Evolutionary conservation across 2,113 vertebrate genomes (phyloP), one percentile per base, ranked within the genome.

Genomic region (Ptychochromis oligacanthus): DNA sequence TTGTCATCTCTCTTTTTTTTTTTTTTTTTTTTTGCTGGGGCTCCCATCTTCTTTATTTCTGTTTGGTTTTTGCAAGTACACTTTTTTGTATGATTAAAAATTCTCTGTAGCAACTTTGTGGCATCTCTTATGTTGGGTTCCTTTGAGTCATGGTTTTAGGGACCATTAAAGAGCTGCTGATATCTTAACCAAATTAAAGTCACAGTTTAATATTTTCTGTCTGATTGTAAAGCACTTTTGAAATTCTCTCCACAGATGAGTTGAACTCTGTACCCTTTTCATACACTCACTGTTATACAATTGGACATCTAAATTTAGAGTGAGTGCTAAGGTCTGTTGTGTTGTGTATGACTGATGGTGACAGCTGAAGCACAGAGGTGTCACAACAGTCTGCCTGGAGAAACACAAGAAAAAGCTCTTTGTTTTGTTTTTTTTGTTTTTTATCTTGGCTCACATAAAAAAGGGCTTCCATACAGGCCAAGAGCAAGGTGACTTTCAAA

Each of bases 321-420:
- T 5, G 60, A 46, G 59, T 46, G 79, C 81, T 87, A 28, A 83
- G 83, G 83, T 84, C 90, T 84, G 87, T 80, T 81, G 87, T 87
- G 72, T 77, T 90, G 84, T 82, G 79, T 79, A 18, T 83, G 88
- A 91, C 72, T 86, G 92, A 87, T 79, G 79, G 57, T 67, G 90
- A 91, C 92, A 92, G 91, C 86, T 90, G 89, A 88, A 85, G 83
- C 83, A 76, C 72, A 86, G 78, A 81, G 59, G 89, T 87, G 87
- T 83, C 86, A 76, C 62, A 82, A 81, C 52, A 40, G 57, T 86
- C 72, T 57, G 76, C 58, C 46, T 11, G 34, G 2, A 83, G 36
- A 90, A 57, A 70, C 75, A 80, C 55, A 82, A 58, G 65, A 76
- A 43, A 87, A 80, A 57, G 28, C 64, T 34, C 56, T 46, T n/a